These are phyloP conservation scores for Alsophila aescularia DNA, from an alignment of 2,888 invertebrate genomes.

Conservation along the genomic window DNA sequence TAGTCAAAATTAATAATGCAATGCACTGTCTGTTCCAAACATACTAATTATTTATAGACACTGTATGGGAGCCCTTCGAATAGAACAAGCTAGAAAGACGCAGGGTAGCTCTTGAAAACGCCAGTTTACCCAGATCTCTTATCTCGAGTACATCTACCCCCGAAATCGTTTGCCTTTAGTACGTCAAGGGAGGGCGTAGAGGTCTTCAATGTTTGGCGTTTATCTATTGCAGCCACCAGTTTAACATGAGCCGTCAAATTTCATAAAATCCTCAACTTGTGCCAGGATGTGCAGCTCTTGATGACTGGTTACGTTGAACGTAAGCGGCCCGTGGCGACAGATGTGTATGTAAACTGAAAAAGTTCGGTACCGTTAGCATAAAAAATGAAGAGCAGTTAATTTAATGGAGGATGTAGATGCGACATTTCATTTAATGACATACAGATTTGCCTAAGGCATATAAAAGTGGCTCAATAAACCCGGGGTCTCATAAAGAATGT, in stretches of 20 bases:
- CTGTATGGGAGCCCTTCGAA: constrained; percentile 58
- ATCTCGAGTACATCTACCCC: constrained; percentile 6
- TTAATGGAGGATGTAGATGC: not conserved
- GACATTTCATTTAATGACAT: constrained; percentile 2
- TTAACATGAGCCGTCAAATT: constrained; percentile 47
- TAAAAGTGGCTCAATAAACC: not conserved
- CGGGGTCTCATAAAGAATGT: not conserved
- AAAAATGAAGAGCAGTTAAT: constrained; percentile 4
- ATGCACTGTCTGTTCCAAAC: constrained; percentile 40
- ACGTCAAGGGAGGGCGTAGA: not conserved
- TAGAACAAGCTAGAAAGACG: constrained; percentile 66
- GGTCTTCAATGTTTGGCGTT: constrained; percentile 13
- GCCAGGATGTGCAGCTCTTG: constrained; percentile 46
- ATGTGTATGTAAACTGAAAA: constrained; percentile 78
- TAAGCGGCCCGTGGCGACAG: constrained; percentile 76
- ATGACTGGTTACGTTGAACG: constrained; percentile 52
- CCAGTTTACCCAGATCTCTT: constrained; percentile 53
- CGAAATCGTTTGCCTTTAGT: not conserved
- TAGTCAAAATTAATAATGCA: constrained; percentile 36
- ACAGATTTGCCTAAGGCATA: constrained; percentile 3
- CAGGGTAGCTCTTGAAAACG: constrained; percentile 24
- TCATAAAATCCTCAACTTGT: not conserved
- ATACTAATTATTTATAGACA: constrained; percentile 64
- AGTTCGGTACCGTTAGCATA: constrained; percentile 59
- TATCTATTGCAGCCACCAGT: constrained; percentile 42